These are phyloP conservation scores for Anguilla marmorata DNA, from an alignment of 2,797 vertebrate genomes.

Conservation along the genomic window DNA sequence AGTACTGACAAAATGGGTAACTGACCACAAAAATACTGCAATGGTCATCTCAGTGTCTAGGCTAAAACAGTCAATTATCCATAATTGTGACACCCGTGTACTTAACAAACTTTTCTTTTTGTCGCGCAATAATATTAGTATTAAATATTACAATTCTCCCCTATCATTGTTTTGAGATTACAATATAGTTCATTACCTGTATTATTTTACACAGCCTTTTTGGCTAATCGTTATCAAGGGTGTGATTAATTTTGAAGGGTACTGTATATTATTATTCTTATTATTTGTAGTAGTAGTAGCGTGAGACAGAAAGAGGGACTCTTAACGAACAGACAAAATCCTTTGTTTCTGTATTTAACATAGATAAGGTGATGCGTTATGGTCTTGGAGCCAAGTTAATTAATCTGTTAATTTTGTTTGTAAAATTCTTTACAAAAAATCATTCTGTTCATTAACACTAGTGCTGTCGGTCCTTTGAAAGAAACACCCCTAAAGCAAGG, in stretches of 20 bases:
- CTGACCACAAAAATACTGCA: no score
- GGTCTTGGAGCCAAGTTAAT: not conserved
- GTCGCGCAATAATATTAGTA: no score
- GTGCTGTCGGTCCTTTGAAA: not conserved
- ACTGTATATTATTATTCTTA: not conserved
- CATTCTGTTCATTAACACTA: not conserved
- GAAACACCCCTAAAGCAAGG: not conserved
- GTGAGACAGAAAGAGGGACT: not conserved
- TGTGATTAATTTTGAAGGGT: not conserved
- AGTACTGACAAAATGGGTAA: no score
- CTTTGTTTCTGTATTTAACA: not conserved
- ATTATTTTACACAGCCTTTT: no score
- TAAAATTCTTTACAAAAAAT: not conserved
- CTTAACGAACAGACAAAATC: not conserved
- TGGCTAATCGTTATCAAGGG: not conserved
- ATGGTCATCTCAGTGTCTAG: no score
- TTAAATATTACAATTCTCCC: no score
- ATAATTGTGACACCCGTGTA: no score
- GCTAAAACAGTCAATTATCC: no score
- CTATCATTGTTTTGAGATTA: no score
- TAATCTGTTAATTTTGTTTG: not conserved
- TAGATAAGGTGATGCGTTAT: not conserved
- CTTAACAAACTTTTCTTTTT: no score
- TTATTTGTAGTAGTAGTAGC: not conserved
- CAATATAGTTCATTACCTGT: no score